A percentile compares a stretch with the other conserved stretches of the same genome.
Conservation (phyloP, 2,113 vertebrate species). For the Erythrolamprus reginae region DNA sequence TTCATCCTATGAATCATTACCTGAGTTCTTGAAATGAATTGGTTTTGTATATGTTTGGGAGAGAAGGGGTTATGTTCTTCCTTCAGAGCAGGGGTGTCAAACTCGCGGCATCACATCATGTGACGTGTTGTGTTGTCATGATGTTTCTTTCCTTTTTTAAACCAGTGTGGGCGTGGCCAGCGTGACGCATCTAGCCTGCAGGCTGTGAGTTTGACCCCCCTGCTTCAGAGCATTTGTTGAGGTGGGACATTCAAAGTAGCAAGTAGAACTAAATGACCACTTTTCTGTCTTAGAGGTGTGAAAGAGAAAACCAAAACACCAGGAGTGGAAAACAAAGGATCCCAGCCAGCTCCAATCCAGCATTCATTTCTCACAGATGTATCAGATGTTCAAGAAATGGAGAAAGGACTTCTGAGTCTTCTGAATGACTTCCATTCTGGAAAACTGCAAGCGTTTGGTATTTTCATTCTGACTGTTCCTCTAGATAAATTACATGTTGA, state of each 20-base stretch:
- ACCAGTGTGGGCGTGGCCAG: too few relatives aligned
- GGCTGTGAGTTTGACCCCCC: too few relatives aligned
- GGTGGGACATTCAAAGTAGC: not conserved
- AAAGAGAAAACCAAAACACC: conserved; percentile 84
- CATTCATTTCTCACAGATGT: conserved; percentile 97
- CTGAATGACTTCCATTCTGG: conserved; percentile 98
- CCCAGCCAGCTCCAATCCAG: conserved; percentile 79
- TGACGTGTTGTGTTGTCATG: too few relatives aligned
- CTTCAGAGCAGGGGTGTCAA: not conserved
- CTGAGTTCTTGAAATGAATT: not conserved
- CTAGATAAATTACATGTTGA: not conserved
- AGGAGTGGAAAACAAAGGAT: conserved; percentile 71
- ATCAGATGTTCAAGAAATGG: conserved; percentile 98
- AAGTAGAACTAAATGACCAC: not conserved
- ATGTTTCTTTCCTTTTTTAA: too few relatives aligned
- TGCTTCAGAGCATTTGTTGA: not conserved
- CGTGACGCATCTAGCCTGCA: too few relatives aligned
- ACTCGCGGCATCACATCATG: too few relatives aligned
- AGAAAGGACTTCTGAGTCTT: conserved; percentile 91
- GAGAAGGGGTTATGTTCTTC: not conserved
- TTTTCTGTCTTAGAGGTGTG: conserved; percentile 61
- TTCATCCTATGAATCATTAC: not conserved
- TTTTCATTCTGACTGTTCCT: not conserved
- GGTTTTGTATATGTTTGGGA: not conserved
- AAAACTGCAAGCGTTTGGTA: conserved; percentile 96